Percentiles rank a stretch among this genome's conserved stretches.
These are phyloP conservation scores for Periophthalmus magnuspinnatus DNA, from an alignment of 2,797 vertebrate species.

Conservation along the genomic window DNA sequence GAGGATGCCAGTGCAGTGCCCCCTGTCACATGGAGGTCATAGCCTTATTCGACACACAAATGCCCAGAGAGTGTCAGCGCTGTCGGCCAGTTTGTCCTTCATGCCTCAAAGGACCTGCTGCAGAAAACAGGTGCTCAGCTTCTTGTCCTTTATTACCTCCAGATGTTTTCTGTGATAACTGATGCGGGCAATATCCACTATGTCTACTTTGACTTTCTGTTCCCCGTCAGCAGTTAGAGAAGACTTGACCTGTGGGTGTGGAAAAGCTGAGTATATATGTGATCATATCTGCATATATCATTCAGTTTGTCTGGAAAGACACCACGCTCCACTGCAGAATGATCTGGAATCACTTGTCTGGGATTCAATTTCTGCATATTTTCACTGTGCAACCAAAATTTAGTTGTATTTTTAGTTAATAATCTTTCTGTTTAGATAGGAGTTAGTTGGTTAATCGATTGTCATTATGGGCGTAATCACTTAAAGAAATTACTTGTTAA, in stretches of 20 bases:
- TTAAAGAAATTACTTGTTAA: too few species aligned
- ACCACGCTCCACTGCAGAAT: background rate
- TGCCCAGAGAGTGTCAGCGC: slow-evolving; percentile 22
- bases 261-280: slow-evolving; percentile 3
- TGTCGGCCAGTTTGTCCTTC: slow-evolving; percentile 67
- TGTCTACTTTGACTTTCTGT: slow-evolving; percentile 20
- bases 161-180: slow-evolving; percentile 68
- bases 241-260: slow-evolving; percentile 16
- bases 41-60: slow-evolving; percentile 49
- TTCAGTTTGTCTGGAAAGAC: background rate
- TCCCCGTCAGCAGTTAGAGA: slow-evolving; percentile 15
- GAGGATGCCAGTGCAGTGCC: slow-evolving; percentile 35
- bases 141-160: slow-evolving; percentile 63
- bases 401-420: too few species aligned
- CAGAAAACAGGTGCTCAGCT: slow-evolving; percentile 68
- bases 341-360: background rate
- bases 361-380: background rate
- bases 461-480: too few species aligned
- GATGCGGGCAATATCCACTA: slow-evolving; percentile 46
- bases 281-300: background rate
- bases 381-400: too few species aligned
- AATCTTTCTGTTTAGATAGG: too few species aligned
- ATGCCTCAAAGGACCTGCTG: slow-evolving; percentile 70
- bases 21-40: slow-evolving; percentile 52
- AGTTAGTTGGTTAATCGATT: too few species aligned